Evolutionary conservation across 2,113 vertebrate species (phyloP).

Genomic region (Daphoenositta chrysoptera): DNA sequence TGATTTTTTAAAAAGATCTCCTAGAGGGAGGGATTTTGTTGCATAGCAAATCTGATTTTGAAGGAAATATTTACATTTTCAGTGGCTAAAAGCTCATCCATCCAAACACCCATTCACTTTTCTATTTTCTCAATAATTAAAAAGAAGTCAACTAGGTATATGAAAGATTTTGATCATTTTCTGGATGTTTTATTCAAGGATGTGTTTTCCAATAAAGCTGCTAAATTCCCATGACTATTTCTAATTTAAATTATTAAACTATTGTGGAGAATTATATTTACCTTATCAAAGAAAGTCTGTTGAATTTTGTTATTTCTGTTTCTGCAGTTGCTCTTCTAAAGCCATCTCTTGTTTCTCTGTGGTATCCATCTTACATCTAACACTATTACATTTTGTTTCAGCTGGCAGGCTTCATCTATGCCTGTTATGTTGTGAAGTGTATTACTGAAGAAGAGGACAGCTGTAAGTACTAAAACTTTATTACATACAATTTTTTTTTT

Average conservation of each 20-base stretch:
- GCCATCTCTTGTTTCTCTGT: background rate
- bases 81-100: background rate
- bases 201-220: background rate
- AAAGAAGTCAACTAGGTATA: background rate
- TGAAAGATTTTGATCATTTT: background rate
- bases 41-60: background rate
- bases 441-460: conserved; percentile 99
- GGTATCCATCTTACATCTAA: conserved; percentile 55
- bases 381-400: conserved; percentile 76
- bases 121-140: background rate
- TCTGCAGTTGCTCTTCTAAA: background rate
- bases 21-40: background rate
- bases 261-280: background rate
- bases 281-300: background rate
- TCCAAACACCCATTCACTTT: background rate
- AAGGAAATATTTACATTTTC: background rate
- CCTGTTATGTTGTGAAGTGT: conserved; percentile 98
- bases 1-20: background rate
- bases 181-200: background rate
- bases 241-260: background rate
- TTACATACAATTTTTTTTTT: conserved; percentile 11
- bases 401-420: conserved; percentile 97
- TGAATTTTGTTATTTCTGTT: background rate
- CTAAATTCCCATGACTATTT: background rate
- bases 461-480: conserved; percentile 88